Percentiles rank a stretch among this genome's conserved stretches.
phyloP scores from a whole-genome alignment of 2,113 vertebrate genomes.

The Leptobrachium ailaonicum region DNA sequence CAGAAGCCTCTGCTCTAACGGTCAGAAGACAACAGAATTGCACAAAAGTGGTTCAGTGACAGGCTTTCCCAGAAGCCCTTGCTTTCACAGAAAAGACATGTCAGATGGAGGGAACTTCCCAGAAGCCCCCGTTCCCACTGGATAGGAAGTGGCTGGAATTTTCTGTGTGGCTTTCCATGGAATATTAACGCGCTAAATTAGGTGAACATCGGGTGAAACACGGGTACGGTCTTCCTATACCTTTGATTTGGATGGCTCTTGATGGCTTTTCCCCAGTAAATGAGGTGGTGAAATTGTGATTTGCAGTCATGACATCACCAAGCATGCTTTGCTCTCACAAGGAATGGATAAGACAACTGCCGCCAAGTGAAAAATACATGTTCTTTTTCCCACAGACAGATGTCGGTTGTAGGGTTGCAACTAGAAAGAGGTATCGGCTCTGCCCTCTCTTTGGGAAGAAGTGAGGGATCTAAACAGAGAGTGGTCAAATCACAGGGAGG shows the following conservation, averaged over 20 bases:
- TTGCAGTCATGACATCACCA: constrained; percentile 10
- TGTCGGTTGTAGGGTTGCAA: constrained; percentile 6
- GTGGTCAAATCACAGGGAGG: constrained; percentile 8
- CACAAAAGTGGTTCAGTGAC: constrained; percentile 19
- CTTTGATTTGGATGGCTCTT: background rate
- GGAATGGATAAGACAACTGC: constrained; percentile 22
- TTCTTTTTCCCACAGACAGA: background rate
- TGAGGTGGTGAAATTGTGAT: background rate
- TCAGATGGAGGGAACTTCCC: constrained; percentile 44
- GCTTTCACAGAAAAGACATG: constrained; percentile 24
- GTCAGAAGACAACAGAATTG: constrained; percentile 13
- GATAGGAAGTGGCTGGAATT: constrained; percentile 22
- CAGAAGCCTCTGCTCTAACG: constrained; percentile 38
- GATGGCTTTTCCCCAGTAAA: constrained; percentile 23
- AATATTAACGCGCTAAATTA: constrained; percentile 11
- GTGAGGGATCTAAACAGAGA: constrained; percentile 26
- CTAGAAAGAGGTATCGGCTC: constrained; percentile 13
- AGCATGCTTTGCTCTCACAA: background rate
- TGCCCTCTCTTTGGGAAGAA: constrained; percentile 28
- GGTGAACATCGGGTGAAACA: background rate
- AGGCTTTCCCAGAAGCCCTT: constrained; percentile 48
- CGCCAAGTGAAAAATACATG: constrained; percentile 17
- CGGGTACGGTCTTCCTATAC: background rate
- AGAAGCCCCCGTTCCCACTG: constrained; percentile 37
- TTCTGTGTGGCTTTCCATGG: constrained; percentile 10